A percentile compares a stretch with the other conserved stretches of the same genome.
Evolutionary conservation across 1,140 invertebrate species (phyloP).

Genomic region (Pogonomyrmex barbatus): DNA sequence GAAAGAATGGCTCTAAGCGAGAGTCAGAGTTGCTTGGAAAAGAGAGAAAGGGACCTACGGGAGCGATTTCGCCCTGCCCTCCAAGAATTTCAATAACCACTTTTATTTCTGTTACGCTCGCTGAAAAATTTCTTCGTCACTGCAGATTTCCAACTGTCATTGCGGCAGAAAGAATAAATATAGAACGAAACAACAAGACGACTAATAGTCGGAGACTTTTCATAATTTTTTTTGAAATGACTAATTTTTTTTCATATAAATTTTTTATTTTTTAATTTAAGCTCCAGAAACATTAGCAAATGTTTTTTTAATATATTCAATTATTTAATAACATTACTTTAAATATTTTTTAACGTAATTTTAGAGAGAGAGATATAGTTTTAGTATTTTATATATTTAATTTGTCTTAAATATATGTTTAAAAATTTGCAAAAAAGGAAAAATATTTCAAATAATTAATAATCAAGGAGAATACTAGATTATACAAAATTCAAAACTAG

Average conservation of each 20-base stretch:
- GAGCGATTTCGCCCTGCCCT: slow-evolving; percentile 19
- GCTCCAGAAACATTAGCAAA: background rate
- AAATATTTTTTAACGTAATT: background rate
- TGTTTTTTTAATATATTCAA: background rate
- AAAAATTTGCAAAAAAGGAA: background rate
- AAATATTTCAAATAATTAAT: background rate
- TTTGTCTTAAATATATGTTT: background rate
- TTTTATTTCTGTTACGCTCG: slow-evolving; percentile 70
- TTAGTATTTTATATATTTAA: background rate
- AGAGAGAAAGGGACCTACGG: background rate
- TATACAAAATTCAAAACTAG: background rate
- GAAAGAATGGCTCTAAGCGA: slow-evolving; percentile 69
- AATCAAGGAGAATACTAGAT: background rate
- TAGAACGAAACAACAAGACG: background rate
- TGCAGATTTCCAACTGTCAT: slow-evolving; percentile 11
- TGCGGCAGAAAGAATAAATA: slow-evolving; percentile 3
- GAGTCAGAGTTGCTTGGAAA: slow-evolving; percentile 27
- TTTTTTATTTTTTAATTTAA: background rate
- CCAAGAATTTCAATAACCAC: slow-evolving; percentile 78
- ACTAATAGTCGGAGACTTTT: background rate
- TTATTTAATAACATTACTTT: background rate
- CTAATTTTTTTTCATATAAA: background rate
- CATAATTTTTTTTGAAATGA: background rate
- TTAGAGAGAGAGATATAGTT: background rate
- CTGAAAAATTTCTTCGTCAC: slow-evolving; percentile 69